Evolutionary conservation across 2,888 invertebrate species (phyloP), one percentile per base, ranked within the genome.

Genomic region (Sphaerophoria taeniata): DNA sequence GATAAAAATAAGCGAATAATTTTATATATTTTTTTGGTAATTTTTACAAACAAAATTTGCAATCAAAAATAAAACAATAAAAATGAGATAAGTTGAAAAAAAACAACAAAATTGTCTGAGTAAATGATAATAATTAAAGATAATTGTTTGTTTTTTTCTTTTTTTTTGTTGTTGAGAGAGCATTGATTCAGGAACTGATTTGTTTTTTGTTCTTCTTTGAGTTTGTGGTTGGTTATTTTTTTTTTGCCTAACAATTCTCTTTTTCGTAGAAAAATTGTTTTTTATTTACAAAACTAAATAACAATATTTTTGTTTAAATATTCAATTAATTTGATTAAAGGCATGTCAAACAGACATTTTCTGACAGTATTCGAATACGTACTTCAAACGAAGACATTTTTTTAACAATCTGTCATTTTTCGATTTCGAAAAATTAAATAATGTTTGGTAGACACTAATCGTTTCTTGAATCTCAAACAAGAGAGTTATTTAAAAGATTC

Each of bases 261-360:
- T 24, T 24, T 2, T 24, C 24, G 24, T 2, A 2, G 24, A 24
- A 43, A 11, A 56, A 36, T 49, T 36, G 34, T 24, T 16, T 47
- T 56, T 61, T 39, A 55, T 74, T 67, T 79, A 84, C n/a, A 80
- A 84, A 84, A 84, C 84, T 84, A 84, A 84, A 84, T 84, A 84
- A 84, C 84, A 84, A 61, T 2, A 61, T 43, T 61, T 58, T 61
- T 49, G 51, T 63, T 24, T 16, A 36, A n/a, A 39, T 39, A n/a
- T 53, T 53, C 53, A 53, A 51, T 67, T n/a, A 14, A 31, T 6
- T 51, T 3, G 3, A 3, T 16, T 16, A 16, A 12, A 5, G 16
- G 11, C 14, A n/a, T 34, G 14, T 51, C 45, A 78, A 34, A 58
- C 43, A 39, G 24, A 16, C 55, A 63, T 33, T 53, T 3, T 47